Base-by-base conservation (phyloP, 2,888 invertebrate genomes). In the Phoenoteleia sp. region DNA sequence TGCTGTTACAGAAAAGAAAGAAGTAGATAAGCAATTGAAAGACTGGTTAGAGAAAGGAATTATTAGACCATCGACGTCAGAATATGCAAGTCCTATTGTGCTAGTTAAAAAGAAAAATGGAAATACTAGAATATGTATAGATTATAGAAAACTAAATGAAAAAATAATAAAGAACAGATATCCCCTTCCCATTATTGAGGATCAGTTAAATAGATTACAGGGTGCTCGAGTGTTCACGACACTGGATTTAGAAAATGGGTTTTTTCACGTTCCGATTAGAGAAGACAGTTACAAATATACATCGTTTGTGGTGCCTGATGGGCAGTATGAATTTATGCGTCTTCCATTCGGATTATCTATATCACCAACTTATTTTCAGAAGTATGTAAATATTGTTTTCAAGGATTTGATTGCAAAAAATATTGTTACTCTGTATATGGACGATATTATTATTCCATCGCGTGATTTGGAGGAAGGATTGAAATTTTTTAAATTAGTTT, bases 391-490 rank as follows among this genome's bases (percentile, higher is more conserved):
- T 33, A 33, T 33, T 33, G 33, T 33, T 33, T 33, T 33, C 2
- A 33, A 33, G 11, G 9, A 33, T 33, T 33, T 33, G 9, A 33
- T 33, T 33, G 9, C 9, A 2, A 9, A 9, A 3, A 33, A 33
- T 9, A 33, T 33, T 33, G 11, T 33, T 9, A 33, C 33, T 7
- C 9, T 54, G 4, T 58, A 71, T 56, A 58, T 58, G n/a, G 71
- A 71, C 45, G 71, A 71, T 36, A 17, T 71, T n/a, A 58, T 71
- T 33, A 39, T 71, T 19, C 56, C 56, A 39, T n/a, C 71, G n/a
- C 21, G 9, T 4, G 33, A 69, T 69, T 13, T 69, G 3, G 23
- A 0, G 9, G 56, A 71, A 47, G 47, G 47, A n/a, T 33, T 33
- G 6, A 2, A 11, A 9, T 33, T 9, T 33, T 33, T 33, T 6